phyloP scores from a whole-genome alignment of 2,797 vertebrate genomes.

The Tenualosa ilisha region DNA sequence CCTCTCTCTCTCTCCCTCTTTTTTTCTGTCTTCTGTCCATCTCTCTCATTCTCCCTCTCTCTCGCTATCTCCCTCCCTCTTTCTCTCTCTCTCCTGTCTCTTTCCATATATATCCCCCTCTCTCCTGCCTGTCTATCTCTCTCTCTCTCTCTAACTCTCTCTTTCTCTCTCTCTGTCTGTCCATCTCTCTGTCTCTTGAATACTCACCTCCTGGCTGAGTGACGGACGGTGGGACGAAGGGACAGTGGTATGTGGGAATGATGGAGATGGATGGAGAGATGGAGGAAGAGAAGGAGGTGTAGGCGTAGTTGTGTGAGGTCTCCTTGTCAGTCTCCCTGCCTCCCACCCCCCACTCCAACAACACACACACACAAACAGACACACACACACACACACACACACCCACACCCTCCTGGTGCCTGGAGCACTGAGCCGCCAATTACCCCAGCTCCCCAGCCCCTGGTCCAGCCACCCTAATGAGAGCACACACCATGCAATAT shows the following conservation, averaged over 20 bases:
- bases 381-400: conserved; percentile 36
- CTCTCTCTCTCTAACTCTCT: neutral
- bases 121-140: neutral
- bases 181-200: neutral
- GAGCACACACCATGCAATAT: neutral
- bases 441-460: neutral
- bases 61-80: neutral
- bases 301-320: neutral
- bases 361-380: too few species aligned
- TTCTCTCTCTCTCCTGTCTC: neutral
- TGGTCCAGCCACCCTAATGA: conserved; percentile 26
- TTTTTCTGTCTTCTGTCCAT: neutral
- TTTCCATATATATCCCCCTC: neutral
- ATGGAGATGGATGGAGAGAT: conserved; percentile 21
- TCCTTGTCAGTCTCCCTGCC: neutral
- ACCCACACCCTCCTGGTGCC: conserved; percentile 1
- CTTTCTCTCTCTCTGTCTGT: neutral
- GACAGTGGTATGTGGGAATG: neutral
- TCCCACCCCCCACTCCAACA: neutral
- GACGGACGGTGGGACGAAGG: neutral
- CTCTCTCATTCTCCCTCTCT: neutral
- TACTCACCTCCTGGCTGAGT: neutral
- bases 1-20: neutral
- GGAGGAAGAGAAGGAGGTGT: neutral
- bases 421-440: neutral